Percentiles rank a stretch among this genome's conserved stretches.
phyloP scores from a whole-genome alignment of 2,113 vertebrate species.

The Hippocampus abdominalis region DNA sequence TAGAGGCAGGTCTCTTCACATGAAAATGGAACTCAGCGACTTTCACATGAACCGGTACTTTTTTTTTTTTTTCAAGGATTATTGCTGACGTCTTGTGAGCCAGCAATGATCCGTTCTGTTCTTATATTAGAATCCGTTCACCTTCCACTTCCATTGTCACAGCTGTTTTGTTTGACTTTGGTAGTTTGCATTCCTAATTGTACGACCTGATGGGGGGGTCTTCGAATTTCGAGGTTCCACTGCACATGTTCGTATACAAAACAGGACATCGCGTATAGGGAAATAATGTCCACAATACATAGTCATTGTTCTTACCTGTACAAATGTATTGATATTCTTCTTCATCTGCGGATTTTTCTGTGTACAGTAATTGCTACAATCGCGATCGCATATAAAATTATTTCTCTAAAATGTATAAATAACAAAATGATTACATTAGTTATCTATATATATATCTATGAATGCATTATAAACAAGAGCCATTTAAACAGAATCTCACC shows the following conservation, averaged over 20 bases:
- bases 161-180: neutral
- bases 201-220: neutral
- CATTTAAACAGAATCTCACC: conserved; percentile 53
- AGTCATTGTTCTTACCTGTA: conserved; percentile 35
- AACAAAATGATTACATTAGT: conserved; percentile 49
- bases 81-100: neutral
- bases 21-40: neutral
- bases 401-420: conserved; percentile 60
- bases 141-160: neutral
- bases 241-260: conserved; percentile 8
- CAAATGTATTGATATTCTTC: conserved; percentile 34
- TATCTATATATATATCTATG: conserved; percentile 51
- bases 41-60: neutral
- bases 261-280: conserved; percentile 17
- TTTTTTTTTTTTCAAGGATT: too few species aligned
- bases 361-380: conserved; percentile 62
- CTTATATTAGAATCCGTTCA: neutral
- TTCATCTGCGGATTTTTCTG: conserved; percentile 42
- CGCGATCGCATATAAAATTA: conserved; percentile 56
- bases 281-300: conserved; percentile 45
- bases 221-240: neutral
- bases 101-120: neutral
- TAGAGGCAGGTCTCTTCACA: neutral
- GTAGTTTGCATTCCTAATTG: neutral
- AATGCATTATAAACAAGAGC: conserved; percentile 60